Percentiles rank a stretch among this genome's conserved stretches.
These are phyloP conservation scores for Scomber colias DNA, from an alignment of 2,113 vertebrate species.

Conservation along the genomic window DNA sequence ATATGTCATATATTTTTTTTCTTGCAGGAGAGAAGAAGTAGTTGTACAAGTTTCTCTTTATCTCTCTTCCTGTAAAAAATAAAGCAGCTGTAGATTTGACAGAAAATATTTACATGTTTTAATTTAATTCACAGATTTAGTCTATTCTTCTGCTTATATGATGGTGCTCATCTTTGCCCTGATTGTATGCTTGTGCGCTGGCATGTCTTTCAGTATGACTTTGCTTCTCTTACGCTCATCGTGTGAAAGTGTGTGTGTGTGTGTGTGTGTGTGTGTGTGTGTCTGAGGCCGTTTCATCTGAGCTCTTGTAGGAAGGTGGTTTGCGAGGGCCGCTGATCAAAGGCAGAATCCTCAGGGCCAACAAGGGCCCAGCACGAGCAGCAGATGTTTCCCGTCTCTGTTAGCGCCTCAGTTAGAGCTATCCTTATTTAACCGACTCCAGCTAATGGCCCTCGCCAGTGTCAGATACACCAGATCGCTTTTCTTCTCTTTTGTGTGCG, in stretches of 20 bases:
- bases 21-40: slow-evolving; percentile 26
- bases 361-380: slow-evolving; percentile 46
- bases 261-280: slow-evolving; percentile 7
- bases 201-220: neutral
- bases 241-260: slow-evolving; percentile 13
- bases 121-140: neutral
- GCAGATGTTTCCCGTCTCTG: slow-evolving; percentile 76
- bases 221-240: neutral
- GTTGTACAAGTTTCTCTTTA: slow-evolving; percentile 22
- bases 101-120: neutral
- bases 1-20: slow-evolving; percentile 50
- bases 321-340: slow-evolving; percentile 69
- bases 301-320: slow-evolving; percentile 50
- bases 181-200: slow-evolving; percentile 19
- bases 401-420: slow-evolving; percentile 57
- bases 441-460: slow-evolving; percentile 67
- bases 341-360: slow-evolving; percentile 64
- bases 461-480: slow-evolving; percentile 65
- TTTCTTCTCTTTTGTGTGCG: slow-evolving; percentile 69
- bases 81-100: neutral
- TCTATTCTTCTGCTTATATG: neutral
- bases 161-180: neutral
- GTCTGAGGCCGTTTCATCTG: slow-evolving; percentile 49
- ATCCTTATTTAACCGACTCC: slow-evolving; percentile 75
- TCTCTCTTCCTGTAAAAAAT: neutral